These are phyloP conservation scores for Strigamia transsilvanica DNA, from an alignment of 2,888 invertebrate genomes.

Conservation along the genomic window DNA sequence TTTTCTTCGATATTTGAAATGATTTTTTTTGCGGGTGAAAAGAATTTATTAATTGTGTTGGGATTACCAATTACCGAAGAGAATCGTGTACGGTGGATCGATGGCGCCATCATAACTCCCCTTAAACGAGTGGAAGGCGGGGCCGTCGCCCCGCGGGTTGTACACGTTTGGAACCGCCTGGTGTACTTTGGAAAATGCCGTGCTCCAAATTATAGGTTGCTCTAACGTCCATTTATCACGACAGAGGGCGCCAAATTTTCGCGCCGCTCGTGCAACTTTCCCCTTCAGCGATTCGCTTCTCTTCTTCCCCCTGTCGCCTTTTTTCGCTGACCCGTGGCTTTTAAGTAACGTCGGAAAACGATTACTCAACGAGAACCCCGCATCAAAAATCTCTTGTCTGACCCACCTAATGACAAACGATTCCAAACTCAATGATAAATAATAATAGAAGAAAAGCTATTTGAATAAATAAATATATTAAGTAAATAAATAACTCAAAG, in stretches of 20 bases:
- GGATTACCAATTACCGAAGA: background rate
- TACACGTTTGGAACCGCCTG: conserved; percentile 6
- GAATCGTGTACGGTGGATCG: conserved; percentile 1
- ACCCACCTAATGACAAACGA: background rate
- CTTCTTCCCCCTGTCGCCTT: conserved; percentile 1
- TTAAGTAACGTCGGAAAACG: conserved; percentile 17
- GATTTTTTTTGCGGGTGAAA: background rate
- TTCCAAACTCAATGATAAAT: background rate
- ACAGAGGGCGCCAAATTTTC: conserved; percentile 38
- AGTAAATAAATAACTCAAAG: background rate
- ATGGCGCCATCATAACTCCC: conserved; percentile 11
- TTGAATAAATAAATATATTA: background rate
- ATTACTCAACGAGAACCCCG: conserved; percentile 12
- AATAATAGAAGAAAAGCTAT: background rate
- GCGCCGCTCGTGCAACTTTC: conserved; percentile 38
- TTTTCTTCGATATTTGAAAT: too few relatives aligned
- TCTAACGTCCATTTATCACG: conserved; percentile 32
- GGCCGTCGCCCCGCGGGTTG: background rate
- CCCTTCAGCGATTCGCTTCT: conserved; percentile 14
- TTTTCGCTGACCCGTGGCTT: conserved; percentile 17
- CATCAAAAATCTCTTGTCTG: background rate
- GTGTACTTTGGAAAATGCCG: conserved; percentile 29
- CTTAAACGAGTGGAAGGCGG: conserved; percentile 4
- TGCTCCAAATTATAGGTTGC: conserved; percentile 38
- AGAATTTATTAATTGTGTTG: background rate